phyloP scores from a whole-genome alignment of 2,888 invertebrate species.

The Corythucha ciliata region DNA sequence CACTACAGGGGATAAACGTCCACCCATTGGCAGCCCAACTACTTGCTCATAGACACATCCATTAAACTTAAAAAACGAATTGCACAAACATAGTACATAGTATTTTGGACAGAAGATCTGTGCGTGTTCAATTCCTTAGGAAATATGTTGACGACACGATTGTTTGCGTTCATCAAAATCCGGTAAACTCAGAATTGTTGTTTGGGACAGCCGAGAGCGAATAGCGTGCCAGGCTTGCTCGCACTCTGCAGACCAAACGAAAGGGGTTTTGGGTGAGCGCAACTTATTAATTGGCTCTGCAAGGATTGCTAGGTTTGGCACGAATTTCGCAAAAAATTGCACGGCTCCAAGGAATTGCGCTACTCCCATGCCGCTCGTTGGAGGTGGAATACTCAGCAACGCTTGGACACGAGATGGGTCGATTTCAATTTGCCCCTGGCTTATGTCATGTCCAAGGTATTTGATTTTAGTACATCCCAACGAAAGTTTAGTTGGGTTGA shows the following conservation, averaged over 20 bases:
- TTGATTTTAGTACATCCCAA: neutral
- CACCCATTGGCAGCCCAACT: too few relatives aligned
- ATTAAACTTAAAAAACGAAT: too few relatives aligned
- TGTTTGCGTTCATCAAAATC: neutral
- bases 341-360: neutral
- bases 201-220: neutral
- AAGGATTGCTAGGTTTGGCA: neutral
- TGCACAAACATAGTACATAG: too few relatives aligned
- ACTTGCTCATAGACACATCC: too few relatives aligned
- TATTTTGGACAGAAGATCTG: too few relatives aligned
- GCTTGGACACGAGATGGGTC: neutral
- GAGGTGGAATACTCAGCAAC: neutral
- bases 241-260: constrained; percentile 1
- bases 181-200: neutral
- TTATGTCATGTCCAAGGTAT: neutral
- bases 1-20: too few relatives aligned
- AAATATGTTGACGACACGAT: neutral
- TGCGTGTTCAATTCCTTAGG: too few relatives aligned
- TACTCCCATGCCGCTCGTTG: neutral
- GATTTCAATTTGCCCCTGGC: neutral
- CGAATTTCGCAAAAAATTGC: neutral
- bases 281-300: neutral
- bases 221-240: neutral
- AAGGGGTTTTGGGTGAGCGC: neutral
- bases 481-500: neutral